Evolutionary conservation across 2,113 vertebrate species (phyloP), one percentile per base, ranked within the genome.

Genomic region (Poeciliopsis occidentalis): DNA sequence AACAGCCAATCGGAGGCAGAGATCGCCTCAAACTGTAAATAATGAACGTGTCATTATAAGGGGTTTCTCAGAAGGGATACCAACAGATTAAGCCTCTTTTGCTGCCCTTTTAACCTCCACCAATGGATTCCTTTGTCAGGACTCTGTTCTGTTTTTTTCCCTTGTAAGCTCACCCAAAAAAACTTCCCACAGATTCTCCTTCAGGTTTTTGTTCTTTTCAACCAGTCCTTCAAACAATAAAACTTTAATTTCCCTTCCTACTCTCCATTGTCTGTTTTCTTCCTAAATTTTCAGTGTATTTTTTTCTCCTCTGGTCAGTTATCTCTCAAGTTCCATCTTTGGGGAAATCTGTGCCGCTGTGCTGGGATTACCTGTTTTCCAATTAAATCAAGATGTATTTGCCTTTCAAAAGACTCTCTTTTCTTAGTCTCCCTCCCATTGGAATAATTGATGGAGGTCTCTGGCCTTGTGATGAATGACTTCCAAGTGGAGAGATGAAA

Each of bases 371-470:
- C 89, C 89, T 89, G 88, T 91, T 91, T 93, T 93, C 93, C 93
- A 94, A 94, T 95, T 94, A 95, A 95, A 94, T 94, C 91, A 94
- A 94, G 93, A 95, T 93, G 88, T 92, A 94, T 95, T 94, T 93
- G 91, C 92, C 94, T 94, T 95, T 93, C 93, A 94, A 92, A 91
- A 92, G 83, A 67, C 71, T 88, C 68, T 84, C 85, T 90, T 86
- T 89, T 78, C 86, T 84, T 84, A 84, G 83, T 71, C 65, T 75
- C 87, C 88, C 91, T 90, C 87, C 91, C 91, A 76, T 84, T 66
- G 89, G 93, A 94, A 93, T 95, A 94, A 95, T 93, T 95, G 94
- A 95, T 94, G 92, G 91, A 90, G 91, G 89, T 90, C 93, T 89
- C 88, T 86, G 91, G 90, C 87, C 91, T 86, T 31, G 44, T 93